Percentiles rank a stretch among this genome's conserved stretches.
phyloP scores from a whole-genome alignment of 2,888 invertebrate species.

The Electrophaes corylata region DNA sequence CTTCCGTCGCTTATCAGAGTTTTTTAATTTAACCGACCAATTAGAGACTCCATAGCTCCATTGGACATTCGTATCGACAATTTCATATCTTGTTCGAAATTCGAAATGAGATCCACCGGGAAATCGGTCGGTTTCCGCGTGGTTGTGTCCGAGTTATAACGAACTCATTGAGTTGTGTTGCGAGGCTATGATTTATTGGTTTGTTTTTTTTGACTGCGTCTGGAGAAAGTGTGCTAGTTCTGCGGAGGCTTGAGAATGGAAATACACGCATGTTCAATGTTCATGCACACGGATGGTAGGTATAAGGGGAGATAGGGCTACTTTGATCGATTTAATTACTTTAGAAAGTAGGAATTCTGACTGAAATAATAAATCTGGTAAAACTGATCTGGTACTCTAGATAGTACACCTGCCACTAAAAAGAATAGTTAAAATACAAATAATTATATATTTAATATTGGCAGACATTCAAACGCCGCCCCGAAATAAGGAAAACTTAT shows the following conservation, averaged over 20 bases:
- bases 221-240: slow-evolving; percentile 7
- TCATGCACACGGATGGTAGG: background rate
- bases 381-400: too few relatives aligned
- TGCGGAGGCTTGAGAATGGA: background rate
- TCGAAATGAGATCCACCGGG: slow-evolving; percentile 56
- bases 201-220: slow-evolving; percentile 25
- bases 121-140: slow-evolving; percentile 50
- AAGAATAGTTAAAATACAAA: too few relatives aligned
- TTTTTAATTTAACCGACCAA: slow-evolving; percentile 47
- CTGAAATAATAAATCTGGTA: too few relatives aligned
- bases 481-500: too few relatives aligned
- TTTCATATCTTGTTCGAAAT: slow-evolving; percentile 54
- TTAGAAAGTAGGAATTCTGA: too few relatives aligned
- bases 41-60: slow-evolving; percentile 44
- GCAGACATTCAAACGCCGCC: too few relatives aligned
- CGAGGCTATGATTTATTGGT: slow-evolving; percentile 22
- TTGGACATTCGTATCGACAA: slow-evolving; percentile 53
- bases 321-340: too few relatives aligned
- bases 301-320: too few relatives aligned
- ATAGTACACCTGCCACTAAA: too few relatives aligned
- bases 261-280: background rate
- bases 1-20: slow-evolving; percentile 27
- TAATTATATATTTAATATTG: too few relatives aligned
- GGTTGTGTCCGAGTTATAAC: slow-evolving; percentile 27
- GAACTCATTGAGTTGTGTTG: slow-evolving; percentile 20